Conservation (phyloP, 1,140 invertebrate species). For the Acromyrmex echinatior region DNA sequence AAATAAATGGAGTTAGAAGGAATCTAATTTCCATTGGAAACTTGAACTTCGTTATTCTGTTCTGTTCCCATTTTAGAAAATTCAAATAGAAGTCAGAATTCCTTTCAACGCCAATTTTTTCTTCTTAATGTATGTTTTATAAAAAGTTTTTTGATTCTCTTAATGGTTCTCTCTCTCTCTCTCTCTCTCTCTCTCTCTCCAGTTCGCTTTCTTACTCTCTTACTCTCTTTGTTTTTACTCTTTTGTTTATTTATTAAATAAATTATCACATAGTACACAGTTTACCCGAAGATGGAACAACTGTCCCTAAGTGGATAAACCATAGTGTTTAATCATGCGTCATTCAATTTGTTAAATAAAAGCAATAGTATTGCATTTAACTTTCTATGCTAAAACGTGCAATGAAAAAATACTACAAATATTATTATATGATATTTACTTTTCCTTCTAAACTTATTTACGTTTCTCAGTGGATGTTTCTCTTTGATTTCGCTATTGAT, state of each 20-base stretch:
- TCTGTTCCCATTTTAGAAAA: background rate
- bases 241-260: too few relatives aligned
- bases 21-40: slow-evolving; percentile 34
- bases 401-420: slow-evolving; percentile 10
- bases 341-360: slow-evolving; percentile 5
- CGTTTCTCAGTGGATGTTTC: background rate
- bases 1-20: slow-evolving; percentile 16
- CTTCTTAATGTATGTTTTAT: background rate
- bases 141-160: slow-evolving; percentile 37
- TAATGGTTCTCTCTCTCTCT: background rate
- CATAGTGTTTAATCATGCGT: too few relatives aligned
- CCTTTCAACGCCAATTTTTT: slow-evolving; percentile 25
- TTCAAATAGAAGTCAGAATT: slow-evolving; percentile 7
- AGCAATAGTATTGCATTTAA: slow-evolving; percentile 7
- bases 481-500: slow-evolving; percentile 52
- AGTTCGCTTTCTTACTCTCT: too few relatives aligned
- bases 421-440: background rate
- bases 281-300: too few relatives aligned
- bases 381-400: background rate
- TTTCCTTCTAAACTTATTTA: background rate
- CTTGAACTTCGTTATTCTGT: background rate
- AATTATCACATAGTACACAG: too few relatives aligned
- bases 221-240: too few relatives aligned
- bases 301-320: background rate
- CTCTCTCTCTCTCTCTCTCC: too few relatives aligned